These are phyloP conservation scores for Megaustenia siamemsis DNA, from an alignment of 2,888 invertebrate species.

Conservation along the genomic window DNA sequence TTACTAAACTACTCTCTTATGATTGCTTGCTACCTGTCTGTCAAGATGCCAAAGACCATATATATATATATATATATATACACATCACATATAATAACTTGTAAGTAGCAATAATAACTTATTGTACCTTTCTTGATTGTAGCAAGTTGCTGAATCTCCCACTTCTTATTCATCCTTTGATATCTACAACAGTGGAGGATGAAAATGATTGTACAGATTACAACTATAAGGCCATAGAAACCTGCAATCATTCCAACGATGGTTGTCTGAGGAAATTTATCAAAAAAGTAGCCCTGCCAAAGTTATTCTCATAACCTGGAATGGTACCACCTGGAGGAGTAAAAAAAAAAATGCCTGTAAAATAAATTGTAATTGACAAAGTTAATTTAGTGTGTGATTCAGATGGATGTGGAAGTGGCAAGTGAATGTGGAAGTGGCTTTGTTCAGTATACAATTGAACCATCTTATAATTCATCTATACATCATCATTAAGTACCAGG, in stretches of 20 bases:
- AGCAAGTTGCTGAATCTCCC: conserved; percentile 56
- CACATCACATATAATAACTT: too few species aligned
- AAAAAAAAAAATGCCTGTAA: neutral
- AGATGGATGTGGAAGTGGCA: too few species aligned
- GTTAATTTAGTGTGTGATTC: neutral
- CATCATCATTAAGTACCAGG: too few species aligned
- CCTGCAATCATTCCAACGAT: conserved; percentile 55
- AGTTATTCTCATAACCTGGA: conserved; percentile 52
- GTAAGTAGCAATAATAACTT: too few species aligned
- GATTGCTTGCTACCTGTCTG: too few species aligned
- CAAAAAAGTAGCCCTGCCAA: conserved; percentile 46
- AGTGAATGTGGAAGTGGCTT: too few species aligned
- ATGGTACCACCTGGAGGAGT: conserved; percentile 47
- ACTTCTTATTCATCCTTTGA: conserved; percentile 47
- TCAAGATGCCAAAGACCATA: too few species aligned
- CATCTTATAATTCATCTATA: too few species aligned
- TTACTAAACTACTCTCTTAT: too few species aligned
- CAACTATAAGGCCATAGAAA: conserved; percentile 41
- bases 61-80: too few species aligned
- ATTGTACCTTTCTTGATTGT: conserved; percentile 46
- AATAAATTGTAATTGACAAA: neutral
- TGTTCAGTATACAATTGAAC: too few species aligned
- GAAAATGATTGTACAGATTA: conserved; percentile 37
- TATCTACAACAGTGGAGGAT: conserved; percentile 30
- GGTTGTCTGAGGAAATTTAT: conserved; percentile 50